Evolutionary conservation across 2,113 vertebrate genomes (phyloP).

Genomic region (Centropristis striata): DNA sequence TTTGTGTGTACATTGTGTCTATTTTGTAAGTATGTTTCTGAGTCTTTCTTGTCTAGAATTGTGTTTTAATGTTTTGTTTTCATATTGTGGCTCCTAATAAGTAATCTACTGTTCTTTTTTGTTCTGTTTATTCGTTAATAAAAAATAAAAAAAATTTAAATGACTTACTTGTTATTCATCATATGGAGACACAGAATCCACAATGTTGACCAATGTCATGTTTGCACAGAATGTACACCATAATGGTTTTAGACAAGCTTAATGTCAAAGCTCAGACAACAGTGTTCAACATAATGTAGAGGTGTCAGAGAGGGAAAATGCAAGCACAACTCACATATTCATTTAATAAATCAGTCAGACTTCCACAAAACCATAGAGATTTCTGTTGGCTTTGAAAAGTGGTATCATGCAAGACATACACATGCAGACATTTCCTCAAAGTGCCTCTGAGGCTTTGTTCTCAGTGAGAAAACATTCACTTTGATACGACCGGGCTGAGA

Average conservation of each 20-base stretch:
- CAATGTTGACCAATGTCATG: neutral
- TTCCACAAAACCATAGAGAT: neutral
- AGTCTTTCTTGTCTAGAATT: too few relatives aligned
- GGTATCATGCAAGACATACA: neutral
- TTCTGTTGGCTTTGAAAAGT: conserved; percentile 16
- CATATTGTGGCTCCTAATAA: too few relatives aligned
- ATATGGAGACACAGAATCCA: neutral
- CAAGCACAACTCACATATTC: conserved; percentile 6
- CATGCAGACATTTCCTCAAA: neutral
- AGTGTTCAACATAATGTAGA: neutral
- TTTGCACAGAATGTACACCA: neutral
- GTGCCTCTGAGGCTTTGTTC: conserved; percentile 9
- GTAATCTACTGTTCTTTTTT: too few relatives aligned
- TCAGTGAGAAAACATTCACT: conserved; percentile 11
- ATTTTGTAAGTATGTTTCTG: too few relatives aligned
- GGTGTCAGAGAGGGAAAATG: neutral
- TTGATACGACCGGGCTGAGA: conserved; percentile 7
- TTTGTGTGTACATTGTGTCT: too few relatives aligned
- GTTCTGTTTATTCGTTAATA: too few relatives aligned
- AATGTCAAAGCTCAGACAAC: neutral
- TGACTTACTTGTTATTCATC: too few relatives aligned
- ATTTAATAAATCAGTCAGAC: neutral
- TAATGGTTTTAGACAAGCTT: neutral
- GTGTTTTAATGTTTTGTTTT: too few relatives aligned
- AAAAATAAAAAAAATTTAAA: too few relatives aligned